Base-by-base conservation (phyloP, 1,140 invertebrate genomes). In the Drosophila prosaltans region DNA sequence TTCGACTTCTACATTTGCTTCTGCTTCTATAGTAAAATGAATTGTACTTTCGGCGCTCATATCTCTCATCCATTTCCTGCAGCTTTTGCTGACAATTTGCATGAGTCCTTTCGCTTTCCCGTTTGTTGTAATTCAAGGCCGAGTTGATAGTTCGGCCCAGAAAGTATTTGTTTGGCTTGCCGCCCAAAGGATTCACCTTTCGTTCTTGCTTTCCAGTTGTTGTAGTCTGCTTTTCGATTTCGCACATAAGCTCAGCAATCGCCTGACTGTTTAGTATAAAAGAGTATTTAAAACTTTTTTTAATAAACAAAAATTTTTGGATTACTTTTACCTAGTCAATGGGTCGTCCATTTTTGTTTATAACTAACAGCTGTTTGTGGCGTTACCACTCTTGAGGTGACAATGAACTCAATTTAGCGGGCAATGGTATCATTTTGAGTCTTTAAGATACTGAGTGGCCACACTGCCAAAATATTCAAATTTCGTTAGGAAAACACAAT, bases 121-220 rank as follows among this genome's bases (percentile, higher is more conserved):
- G 71, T 21, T 73, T 70, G 30, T 91, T 91, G 16, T 91, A 75
- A 0, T 58, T 62, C 3, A 91, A 39, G 0, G 60, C 74, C 2
- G 62, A 79, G 8, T 72, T 77, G 11, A 91, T 74, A 1, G 89
- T 91, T 2, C 89, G 69, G 1, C 77, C 84, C 0, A 91, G 40
- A 51, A 91, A 91, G 16, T 67, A 68, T 66, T 91, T 91, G 54
- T 91, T 91, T 30, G 84, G 54, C 58, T 80, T 91, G 6, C 79
- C 84, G 9, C 79, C 84, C n/a, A 91, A 45, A 0, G 89, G 89
- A 81, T 91, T 91, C 11, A 90, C 84, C 74, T 91, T 91, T 7
- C 89, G 73, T 16, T 91, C 89, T 11, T 78, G 80, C 9, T 57
- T 58, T n/a, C 39, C 11, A 1, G 43, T 10, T 10, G 30, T 40